Evolutionary conservation across 2,888 invertebrate genomes (phyloP).

Genomic region (Latrodectus elegans): DNA sequence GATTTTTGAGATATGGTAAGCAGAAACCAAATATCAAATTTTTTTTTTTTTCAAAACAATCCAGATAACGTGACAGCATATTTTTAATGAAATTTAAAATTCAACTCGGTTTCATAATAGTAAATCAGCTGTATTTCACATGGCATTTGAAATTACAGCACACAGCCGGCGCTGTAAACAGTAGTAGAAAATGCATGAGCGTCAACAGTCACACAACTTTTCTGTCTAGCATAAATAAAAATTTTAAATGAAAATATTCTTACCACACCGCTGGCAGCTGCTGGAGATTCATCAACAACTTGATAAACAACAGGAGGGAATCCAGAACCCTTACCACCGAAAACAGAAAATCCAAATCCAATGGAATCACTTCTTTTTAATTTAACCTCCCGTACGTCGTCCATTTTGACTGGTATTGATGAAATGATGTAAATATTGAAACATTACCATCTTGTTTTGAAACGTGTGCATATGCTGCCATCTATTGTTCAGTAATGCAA

Average conservation of each 20-base stretch:
- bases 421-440: slow-evolving; percentile 20
- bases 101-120: background rate
- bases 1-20: no score
- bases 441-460: background rate
- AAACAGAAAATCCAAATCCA: slow-evolving; percentile 92
- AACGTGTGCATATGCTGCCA: background rate
- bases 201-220: slow-evolving; percentile 22
- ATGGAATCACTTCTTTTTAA: slow-evolving; percentile 72
- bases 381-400: slow-evolving; percentile 71
- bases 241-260: slow-evolving; percentile 73
- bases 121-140: slow-evolving; percentile 36
- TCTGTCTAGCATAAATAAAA: slow-evolving; percentile 11
- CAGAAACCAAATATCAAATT: no score
- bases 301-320: slow-evolving; percentile 94
- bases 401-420: slow-evolving; percentile 62
- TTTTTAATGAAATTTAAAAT: background rate
- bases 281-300: slow-evolving; percentile 94
- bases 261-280: slow-evolving; percentile 91
- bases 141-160: slow-evolving; percentile 30
- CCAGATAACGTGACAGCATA: background rate
- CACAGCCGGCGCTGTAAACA: slow-evolving; percentile 68
- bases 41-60: no score
- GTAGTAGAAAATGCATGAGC: slow-evolving; percentile 28
- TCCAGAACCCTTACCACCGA: slow-evolving; percentile 86
- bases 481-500: background rate